A percentile compares a stretch with the other conserved stretches of the same genome.
phyloP scores from a whole-genome alignment of 2,797 vertebrate genomes.

The Discoglossus pictus region DNA sequence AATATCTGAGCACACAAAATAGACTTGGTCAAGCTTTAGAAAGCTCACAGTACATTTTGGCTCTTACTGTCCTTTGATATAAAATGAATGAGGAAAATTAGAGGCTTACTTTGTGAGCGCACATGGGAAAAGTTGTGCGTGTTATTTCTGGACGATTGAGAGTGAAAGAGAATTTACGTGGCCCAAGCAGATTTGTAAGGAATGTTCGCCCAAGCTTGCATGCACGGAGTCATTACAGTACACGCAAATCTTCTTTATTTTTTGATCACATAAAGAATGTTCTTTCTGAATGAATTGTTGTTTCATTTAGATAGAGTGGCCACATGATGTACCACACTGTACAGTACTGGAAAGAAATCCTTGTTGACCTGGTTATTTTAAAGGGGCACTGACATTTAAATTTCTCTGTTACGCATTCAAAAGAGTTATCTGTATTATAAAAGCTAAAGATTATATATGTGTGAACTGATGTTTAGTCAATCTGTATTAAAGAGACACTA shows the following conservation, averaged over 20 bases:
- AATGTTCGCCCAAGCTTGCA: constrained; percentile 10
- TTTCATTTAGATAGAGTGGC: constrained; percentile 16
- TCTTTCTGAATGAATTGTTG: constrained; percentile 8
- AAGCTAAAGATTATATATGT: no score
- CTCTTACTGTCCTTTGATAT: constrained; percentile 34
- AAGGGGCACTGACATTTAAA: no score
- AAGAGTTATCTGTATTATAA: no score
- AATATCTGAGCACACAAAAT: constrained; percentile 18
- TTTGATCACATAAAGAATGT: constrained; percentile 5
- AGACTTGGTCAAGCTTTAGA: constrained; percentile 8
- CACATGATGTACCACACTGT: no score
- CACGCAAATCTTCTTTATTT: not conserved
- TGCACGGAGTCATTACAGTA: constrained; percentile 26
- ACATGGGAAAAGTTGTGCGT: constrained; percentile 47
- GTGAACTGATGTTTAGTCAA: no score
- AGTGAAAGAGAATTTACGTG: constrained; percentile 43
- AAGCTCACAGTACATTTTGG: constrained; percentile 10
- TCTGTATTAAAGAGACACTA: no score
- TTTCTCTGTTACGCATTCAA: no score
- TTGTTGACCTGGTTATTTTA: no score
- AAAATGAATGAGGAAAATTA: constrained; percentile 32
- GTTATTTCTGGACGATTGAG: constrained; percentile 51
- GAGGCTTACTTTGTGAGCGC: constrained; percentile 35
- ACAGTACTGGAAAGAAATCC: no score
- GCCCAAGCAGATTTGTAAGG: constrained; percentile 36